Evolutionary conservation across 2,797 vertebrate species (phyloP).

Genomic region (Pangasius mekongensis): DNA sequence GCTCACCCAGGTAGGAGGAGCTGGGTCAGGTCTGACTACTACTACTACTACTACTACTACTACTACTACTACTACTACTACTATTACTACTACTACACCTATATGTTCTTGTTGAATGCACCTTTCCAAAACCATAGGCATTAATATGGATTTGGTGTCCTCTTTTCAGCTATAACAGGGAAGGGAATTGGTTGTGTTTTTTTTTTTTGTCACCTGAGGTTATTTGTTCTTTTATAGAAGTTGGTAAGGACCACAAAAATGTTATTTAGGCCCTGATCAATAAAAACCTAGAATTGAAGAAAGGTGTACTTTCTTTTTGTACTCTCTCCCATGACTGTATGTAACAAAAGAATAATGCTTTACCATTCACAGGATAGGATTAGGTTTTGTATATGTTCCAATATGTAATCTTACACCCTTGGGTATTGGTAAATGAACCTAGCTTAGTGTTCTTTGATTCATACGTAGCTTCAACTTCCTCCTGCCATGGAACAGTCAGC

Average conservation of each 20-base stretch:
- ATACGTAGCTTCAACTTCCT: neutral
- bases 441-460: neutral
- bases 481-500: neutral
- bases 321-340: neutral
- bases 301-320: neutral
- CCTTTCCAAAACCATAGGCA: neutral
- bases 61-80: neutral
- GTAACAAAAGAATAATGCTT: neutral
- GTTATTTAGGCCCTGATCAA: neutral
- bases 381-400: neutral
- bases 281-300: neutral
- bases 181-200: neutral
- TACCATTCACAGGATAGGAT: neutral
- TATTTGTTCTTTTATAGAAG: neutral
- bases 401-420: neutral
- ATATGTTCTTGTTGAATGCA: neutral
- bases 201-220: too few relatives aligned
- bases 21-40: neutral
- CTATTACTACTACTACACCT: too few relatives aligned
- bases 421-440: neutral
- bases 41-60: neutral
- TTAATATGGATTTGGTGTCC: neutral
- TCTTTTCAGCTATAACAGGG: neutral
- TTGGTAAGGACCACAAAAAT: neutral
- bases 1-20: neutral